phyloP scores from a whole-genome alignment of 1,140 invertebrate genomes.

The Neotoxoptera formosana region DNA sequence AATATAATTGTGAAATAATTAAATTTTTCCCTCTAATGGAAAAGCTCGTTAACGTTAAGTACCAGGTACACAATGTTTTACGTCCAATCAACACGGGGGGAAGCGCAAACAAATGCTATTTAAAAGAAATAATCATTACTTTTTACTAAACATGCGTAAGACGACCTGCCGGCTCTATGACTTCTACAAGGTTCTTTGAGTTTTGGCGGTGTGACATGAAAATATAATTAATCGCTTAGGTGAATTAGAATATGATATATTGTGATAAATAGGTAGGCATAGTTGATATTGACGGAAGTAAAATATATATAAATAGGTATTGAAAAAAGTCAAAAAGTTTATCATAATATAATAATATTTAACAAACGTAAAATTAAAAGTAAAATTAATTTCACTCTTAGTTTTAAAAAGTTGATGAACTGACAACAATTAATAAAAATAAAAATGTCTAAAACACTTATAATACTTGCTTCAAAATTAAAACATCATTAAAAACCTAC shows the following conservation, averaged over 20 bases:
- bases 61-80: not conserved
- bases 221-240: not conserved
- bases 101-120: not conserved
- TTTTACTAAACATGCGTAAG: not conserved
- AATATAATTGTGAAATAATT: conserved; percentile 46
- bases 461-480: not conserved
- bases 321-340: not conserved
- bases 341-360: not conserved
- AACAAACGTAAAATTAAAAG: too few relatives aligned
- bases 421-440: not conserved
- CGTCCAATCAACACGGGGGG: not conserved
- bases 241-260: not conserved
- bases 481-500: not conserved
- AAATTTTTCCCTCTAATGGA: conserved; percentile 40
- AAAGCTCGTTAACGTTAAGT: conserved; percentile 39
- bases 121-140: not conserved
- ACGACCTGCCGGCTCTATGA: not conserved
- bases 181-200: not conserved
- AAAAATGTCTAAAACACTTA: not conserved
- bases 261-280: not conserved
- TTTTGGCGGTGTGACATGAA: not conserved
- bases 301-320: not conserved
- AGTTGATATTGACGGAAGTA: not conserved
- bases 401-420: not conserved
- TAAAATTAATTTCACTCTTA: too few relatives aligned